Percentiles rank a stretch among this genome's conserved stretches.
Evolutionary conservation across 2,888 invertebrate species (phyloP).

Genomic region (Acleris laterana): DNA sequence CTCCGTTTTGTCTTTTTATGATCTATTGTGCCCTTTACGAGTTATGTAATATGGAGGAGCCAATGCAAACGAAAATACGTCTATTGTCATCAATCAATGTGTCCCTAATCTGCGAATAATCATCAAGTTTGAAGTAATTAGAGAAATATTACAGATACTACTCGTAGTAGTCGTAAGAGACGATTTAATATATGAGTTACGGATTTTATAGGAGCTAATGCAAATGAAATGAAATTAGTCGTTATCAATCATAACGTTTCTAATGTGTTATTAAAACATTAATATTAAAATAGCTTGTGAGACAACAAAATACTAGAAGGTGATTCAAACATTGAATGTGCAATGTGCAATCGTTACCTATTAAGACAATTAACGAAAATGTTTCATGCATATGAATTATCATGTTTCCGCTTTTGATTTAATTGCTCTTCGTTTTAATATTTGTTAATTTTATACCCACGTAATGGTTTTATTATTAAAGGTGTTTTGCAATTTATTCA

Average conservation of each 20-base stretch:
- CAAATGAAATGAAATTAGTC: slow-evolving; percentile 3
- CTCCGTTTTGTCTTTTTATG: slow-evolving; percentile 31
- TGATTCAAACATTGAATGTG: background rate
- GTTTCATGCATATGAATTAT: slow-evolving; percentile 24
- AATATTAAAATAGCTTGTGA: background rate
- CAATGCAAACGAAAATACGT: slow-evolving; percentile 3
- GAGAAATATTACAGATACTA: background rate
- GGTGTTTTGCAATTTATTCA: too few relatives aligned
- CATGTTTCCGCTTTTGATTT: slow-evolving; percentile 17
- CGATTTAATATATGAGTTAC: background rate
- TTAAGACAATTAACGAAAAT: slow-evolving; percentile 26
- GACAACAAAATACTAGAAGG: background rate
- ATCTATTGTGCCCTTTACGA: slow-evolving; percentile 17
- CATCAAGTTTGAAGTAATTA: too few relatives aligned
- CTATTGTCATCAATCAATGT: slow-evolving; percentile 11
- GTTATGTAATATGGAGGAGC: slow-evolving; percentile 6
- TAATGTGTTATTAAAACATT: slow-evolving; percentile 24
- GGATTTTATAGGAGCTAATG: slow-evolving; percentile 4
- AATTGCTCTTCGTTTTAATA: slow-evolving; percentile 22
- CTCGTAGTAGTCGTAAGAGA: background rate
- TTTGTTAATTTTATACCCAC: slow-evolving; percentile 20
- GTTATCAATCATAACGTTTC: slow-evolving; percentile 14
- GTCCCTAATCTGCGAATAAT: slow-evolving; percentile 19
- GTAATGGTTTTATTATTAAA: slow-evolving; percentile 8
- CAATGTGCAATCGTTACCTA: slow-evolving; percentile 4